Conservation (phyloP, 2,888 invertebrate genomes). For the Noctua janthe region DNA sequence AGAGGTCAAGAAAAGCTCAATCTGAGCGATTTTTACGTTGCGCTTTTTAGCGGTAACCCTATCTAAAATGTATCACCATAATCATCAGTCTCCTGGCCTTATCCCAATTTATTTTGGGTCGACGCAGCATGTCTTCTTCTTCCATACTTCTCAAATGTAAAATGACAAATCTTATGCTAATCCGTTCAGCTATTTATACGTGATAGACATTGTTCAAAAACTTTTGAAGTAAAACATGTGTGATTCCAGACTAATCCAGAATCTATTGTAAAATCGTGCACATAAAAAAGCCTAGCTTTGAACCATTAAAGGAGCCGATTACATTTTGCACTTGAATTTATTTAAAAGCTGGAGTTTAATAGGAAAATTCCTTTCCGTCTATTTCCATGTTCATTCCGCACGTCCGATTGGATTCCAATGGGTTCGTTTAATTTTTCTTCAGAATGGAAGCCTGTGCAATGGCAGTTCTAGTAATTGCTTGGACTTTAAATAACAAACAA, state of each 20-base stretch:
- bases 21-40: no score
- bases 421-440: constrained; percentile 69
- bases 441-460: constrained; percentile 56
- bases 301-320: constrained; percentile 8
- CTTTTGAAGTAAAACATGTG: neutral
- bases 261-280: neutral
- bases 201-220: neutral
- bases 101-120: no score
- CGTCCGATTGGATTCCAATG: constrained; percentile 64
- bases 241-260: neutral
- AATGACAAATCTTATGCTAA: neutral
- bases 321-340: constrained; percentile 67
- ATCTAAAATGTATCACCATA: no score
- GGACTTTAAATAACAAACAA: constrained; percentile 31
- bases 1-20: neutral
- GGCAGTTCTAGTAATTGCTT: constrained; percentile 45
- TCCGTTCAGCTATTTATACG: neutral
- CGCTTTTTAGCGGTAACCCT: no score
- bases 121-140: no score
- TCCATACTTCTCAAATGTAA: no score
- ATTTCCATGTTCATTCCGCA: constrained; percentile 59
- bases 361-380: constrained; percentile 67
- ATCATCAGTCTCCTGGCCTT: no score
- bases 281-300: neutral
- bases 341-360: constrained; percentile 71